Evolutionary conservation across 2,113 vertebrate species (phyloP), one percentile per base, ranked within the genome.

Genomic region (Glaucidium brasilianum): DNA sequence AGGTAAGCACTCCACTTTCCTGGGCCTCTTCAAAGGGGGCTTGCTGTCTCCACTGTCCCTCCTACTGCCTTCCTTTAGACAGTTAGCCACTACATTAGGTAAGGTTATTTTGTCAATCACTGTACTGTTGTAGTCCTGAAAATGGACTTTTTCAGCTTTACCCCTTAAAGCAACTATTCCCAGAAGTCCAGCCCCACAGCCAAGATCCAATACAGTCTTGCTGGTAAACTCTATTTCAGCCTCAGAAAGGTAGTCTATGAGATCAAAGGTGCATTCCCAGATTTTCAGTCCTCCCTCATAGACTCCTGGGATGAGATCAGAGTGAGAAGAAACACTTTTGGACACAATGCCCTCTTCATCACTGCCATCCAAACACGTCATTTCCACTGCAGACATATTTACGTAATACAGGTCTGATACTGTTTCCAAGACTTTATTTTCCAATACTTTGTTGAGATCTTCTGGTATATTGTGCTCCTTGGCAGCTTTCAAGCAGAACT

Each of bases 201-300:
- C 99, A 73, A 99, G 98, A 96, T 99, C 99, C 96, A 99, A 32
- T 16, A 99, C 99, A 0, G 74, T 94, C 96, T 98, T 99, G 39
- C 98, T 97, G 55, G 95, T 53, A 78, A 99, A 99, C 6, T 95
- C 96, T 88, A 98, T 97, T 34, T 96, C 94, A 20, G 98, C 97
- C 71, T 98, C 97, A 3, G 98, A 98, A 41, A 99, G 85, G 96
- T 99, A 98, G 71, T 98, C 96, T 26, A 99, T 84, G 32, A 99
- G 98, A 95, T 99, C 99, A 53, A 99, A 99, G 5, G 99, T 99
- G 96, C 99, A 99, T 94, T 99, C 99, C 99, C 99, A 99, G 94
- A 99, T 99, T 97, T 99, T 99, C 94, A 99, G 97, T 29, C 99
- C 99, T 67, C 99, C 99, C 97, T 99, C 99, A 2, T 99, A 99